Conservation (phyloP, 2,113 vertebrate species). For the Gallinago paraguaiae region DNA sequence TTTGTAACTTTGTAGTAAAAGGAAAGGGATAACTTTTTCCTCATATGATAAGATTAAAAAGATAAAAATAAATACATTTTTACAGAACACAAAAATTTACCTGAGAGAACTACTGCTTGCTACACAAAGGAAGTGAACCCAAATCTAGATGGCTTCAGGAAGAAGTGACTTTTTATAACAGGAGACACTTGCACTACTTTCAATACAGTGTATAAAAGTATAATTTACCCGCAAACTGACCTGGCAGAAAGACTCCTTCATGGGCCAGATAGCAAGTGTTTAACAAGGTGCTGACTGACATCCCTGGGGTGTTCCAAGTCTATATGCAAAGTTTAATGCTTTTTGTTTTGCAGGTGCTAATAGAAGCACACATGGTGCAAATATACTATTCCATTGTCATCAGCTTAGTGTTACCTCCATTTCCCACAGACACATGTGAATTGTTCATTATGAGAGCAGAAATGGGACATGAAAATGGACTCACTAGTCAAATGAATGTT, state of each 20-base stretch:
- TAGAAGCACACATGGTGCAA: neutral
- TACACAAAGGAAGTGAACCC: neutral
- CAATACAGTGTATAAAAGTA: neutral
- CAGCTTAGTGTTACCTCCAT: neutral
- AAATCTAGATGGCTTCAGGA: neutral
- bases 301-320: neutral
- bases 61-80: neutral
- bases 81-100: neutral
- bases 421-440: neutral
- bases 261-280: neutral
- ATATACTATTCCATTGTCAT: fast-evolving
- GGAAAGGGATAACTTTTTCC: neutral
- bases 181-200: neutral
- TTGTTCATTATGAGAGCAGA: neutral
- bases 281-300: neutral
- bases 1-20: neutral
- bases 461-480: neutral
- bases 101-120: neutral
- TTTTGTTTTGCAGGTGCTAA: neutral
- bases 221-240: neutral
- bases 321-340: neutral
- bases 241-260: neutral
- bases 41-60: neutral
- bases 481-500: neutral
- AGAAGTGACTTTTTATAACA: neutral